phyloP scores from a whole-genome alignment of 2,797 vertebrate species.

The Zalophus californianus region DNA sequence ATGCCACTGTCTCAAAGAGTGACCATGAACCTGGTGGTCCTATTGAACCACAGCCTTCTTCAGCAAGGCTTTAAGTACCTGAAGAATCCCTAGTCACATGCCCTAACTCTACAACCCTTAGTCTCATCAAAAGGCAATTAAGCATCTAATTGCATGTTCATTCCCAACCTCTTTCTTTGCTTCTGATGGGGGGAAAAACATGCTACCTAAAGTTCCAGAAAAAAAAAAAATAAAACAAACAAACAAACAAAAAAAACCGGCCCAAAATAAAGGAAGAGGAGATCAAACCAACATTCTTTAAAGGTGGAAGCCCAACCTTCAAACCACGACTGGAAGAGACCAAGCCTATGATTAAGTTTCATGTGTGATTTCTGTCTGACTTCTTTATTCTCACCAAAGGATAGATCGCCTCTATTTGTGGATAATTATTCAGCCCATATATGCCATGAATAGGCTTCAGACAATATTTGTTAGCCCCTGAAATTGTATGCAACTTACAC shows the following conservation, averaged over 20 bases:
- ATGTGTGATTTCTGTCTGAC: background rate
- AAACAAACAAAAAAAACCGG: background rate
- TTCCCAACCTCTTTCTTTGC: background rate
- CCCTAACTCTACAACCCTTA: slow-evolving; percentile 1
- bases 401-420: background rate
- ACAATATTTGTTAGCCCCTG: background rate
- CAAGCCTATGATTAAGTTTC: background rate
- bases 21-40: background rate
- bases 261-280: slow-evolving; percentile 16
- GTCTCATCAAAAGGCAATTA: slow-evolving; percentile 55
- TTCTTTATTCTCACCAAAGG: background rate
- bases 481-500: background rate
- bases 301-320: background rate
- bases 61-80: background rate
- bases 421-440: background rate
- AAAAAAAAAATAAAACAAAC: background rate
- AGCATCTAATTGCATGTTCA: slow-evolving; percentile 52
- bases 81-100: background rate
- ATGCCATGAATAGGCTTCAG: background rate
- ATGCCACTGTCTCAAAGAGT: background rate
- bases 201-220: slow-evolving; percentile 35
- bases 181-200: background rate
- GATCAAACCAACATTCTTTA: background rate
- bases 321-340: background rate
- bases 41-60: background rate